Evolutionary conservation across 2,113 vertebrate species (phyloP).

Genomic region (Anoura caudifer): DNA sequence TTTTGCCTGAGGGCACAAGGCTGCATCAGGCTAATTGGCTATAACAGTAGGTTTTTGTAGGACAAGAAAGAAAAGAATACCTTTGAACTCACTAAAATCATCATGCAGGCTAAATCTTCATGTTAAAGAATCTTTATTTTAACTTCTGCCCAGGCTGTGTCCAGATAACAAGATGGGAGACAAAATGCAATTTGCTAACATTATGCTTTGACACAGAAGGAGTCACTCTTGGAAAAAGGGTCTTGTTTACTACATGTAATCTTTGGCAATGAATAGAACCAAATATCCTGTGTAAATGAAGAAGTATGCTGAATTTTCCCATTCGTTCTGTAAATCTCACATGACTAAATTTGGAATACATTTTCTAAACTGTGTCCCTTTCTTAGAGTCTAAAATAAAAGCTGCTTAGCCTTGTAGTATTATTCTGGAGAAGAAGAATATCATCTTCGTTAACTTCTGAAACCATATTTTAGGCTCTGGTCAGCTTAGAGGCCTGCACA

Average conservation of each 20-base stretch:
- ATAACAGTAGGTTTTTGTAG: not conserved
- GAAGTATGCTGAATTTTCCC: not conserved
- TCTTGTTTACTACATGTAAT: not conserved
- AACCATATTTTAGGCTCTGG: not conserved
- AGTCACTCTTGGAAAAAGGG: not conserved
- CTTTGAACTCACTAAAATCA: not conserved
- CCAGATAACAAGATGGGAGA: not conserved
- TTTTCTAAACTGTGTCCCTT: constrained; percentile 4
- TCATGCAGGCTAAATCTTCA: not conserved
- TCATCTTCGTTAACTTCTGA: not conserved
- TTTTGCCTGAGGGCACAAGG: not conserved
- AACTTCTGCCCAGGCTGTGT: not conserved
- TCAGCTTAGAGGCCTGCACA: not conserved
- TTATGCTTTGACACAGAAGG: not conserved
- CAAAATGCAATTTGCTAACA: not conserved
- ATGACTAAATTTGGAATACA: not conserved
- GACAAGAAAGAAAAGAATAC: not conserved
- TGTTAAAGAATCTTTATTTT: not conserved
- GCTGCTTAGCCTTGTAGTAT: not conserved
- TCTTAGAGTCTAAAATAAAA: not conserved
- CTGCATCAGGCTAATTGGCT: not conserved
- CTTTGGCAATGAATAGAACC: not conserved
- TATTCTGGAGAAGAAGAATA: not conserved
- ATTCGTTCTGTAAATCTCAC: not conserved
- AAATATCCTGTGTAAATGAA: not conserved